phyloP scores from a whole-genome alignment of 2,888 invertebrate genomes.

The Nasonia oneida region DNA sequence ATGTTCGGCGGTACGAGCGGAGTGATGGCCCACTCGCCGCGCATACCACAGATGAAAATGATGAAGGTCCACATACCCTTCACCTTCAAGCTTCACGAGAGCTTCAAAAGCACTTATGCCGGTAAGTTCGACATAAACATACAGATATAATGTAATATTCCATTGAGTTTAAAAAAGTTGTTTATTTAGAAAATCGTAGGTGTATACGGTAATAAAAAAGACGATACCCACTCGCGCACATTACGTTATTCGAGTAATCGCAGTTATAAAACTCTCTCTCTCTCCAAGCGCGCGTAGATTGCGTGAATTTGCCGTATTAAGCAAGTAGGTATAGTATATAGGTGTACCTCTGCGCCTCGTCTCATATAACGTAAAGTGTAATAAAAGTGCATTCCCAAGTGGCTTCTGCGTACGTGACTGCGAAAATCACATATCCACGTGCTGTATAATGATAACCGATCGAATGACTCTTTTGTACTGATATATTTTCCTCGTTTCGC shows the following conservation, averaged over 20 bases:
- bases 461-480: not conserved
- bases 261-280: slow-evolving; percentile 33
- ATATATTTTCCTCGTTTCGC: not conserved
- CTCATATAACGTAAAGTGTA: not conserved
- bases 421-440: not conserved
- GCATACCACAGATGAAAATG: slow-evolving; percentile 90
- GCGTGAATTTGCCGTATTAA: slow-evolving; percentile 37
- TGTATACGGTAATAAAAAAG: slow-evolving; percentile 10
- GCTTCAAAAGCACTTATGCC: slow-evolving; percentile 85
- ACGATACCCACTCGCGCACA: not conserved
- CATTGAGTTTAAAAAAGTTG: no score
- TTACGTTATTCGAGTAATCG: slow-evolving; percentile 29
- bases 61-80: slow-evolving; percentile 91
- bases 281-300: not conserved
- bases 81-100: slow-evolving; percentile 88
- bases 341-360: not conserved
- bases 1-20: slow-evolving; percentile 81
- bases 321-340: not conserved
- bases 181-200: slow-evolving; percentile 8
- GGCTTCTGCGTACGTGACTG: slow-evolving; percentile 29
- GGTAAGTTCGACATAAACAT: slow-evolving; percentile 80
- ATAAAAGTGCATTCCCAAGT: slow-evolving; percentile 35
- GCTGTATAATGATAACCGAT: slow-evolving; percentile 19
- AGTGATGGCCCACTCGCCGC: slow-evolving; percentile 80
- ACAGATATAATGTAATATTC: no score